A percentile compares a stretch with the other conserved stretches of the same genome.
These are phyloP conservation scores for Volucella zonaria DNA, from an alignment of 2,888 invertebrate genomes.

Conservation along the genomic window DNA sequence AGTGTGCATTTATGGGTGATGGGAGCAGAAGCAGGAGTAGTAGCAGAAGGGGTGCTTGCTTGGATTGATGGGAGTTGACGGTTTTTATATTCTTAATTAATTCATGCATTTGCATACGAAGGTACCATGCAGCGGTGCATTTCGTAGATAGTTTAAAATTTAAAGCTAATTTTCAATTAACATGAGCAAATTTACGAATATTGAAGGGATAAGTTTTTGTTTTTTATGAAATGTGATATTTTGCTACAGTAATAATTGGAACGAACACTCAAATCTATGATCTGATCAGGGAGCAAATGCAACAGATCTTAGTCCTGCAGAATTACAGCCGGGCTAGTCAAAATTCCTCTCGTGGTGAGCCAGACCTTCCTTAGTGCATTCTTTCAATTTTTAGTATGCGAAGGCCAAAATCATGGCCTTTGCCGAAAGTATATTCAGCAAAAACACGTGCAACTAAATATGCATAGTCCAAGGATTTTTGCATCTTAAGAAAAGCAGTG, in stretches of 20 bases:
- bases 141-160: slow-evolving; percentile 29
- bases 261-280: too few species aligned
- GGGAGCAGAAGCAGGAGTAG: slow-evolving; percentile 7
- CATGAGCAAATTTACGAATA: neutral
- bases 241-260: too few species aligned
- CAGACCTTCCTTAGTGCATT: too few species aligned
- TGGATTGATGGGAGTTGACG: neutral
- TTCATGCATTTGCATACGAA: slow-evolving; percentile 10
- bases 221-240: neutral
- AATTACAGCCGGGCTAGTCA: too few species aligned
- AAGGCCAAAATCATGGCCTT: too few species aligned
- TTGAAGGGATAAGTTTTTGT: neutral
- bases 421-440: too few species aligned
- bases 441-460: too few species aligned
- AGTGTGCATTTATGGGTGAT: slow-evolving; percentile 59
- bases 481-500: too few species aligned
- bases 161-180: slow-evolving; percentile 47
- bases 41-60: slow-evolving; percentile 26
- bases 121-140: neutral
- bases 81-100: slow-evolving; percentile 35
- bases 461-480: too few species aligned
- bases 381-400: too few species aligned
- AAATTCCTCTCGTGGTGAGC: too few species aligned
- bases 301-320: neutral
- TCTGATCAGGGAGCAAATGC: too few species aligned